Evolutionary conservation across 2,888 invertebrate genomes (phyloP), one percentile per base, ranked within the genome.

Genomic region (Erynnis tages): DNA sequence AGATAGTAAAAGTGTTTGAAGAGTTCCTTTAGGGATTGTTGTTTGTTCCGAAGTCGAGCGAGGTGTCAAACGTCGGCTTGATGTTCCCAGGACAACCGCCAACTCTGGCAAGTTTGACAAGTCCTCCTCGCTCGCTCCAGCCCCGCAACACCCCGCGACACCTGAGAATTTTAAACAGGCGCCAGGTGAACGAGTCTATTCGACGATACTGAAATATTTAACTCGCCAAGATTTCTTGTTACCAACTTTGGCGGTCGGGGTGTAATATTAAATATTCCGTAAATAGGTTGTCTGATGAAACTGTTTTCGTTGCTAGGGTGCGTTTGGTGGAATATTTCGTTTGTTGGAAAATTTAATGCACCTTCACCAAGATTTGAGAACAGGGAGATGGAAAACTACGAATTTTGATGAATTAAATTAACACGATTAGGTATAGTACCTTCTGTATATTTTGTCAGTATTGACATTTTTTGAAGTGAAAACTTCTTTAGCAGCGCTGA

Each of bases 131-230:
- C n/a, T n/a, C n/a, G n/a, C n/a, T n/a, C n/a, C n/a, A n/a, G n/a
- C n/a, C 69, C 62, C 69, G 65, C 69, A 71, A 66, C 69, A 63
- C 68, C 67, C 65, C 61, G 65, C 70, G 69, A 73, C 74, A 77
- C 71, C 74, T 78, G 70, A 72, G 82, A 81, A 84, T 83, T 79
- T 84, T 82, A 82, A 85, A 70, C 73, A 81, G 80, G 69, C 67
- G 66, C 71, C 80, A 80, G 79, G 25, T 40, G 45, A 79, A 79
- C 67, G 69, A 74, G 72, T 74, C 78, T 76, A 76, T 73, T 69
- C 62, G 61, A 69, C 73, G 71, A 72, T 70, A 73, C 71, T 75
- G 61, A 76, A 76, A 77, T 78, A 76, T 79, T 76, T 72, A 75
- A 71, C 63, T 71, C 71, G 73, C 73, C 71, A 68, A 69, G 50